These are phyloP conservation scores for Hypocryptadius cinnamomeus DNA, from an alignment of 2,113 vertebrate species.

Conservation along the genomic window DNA sequence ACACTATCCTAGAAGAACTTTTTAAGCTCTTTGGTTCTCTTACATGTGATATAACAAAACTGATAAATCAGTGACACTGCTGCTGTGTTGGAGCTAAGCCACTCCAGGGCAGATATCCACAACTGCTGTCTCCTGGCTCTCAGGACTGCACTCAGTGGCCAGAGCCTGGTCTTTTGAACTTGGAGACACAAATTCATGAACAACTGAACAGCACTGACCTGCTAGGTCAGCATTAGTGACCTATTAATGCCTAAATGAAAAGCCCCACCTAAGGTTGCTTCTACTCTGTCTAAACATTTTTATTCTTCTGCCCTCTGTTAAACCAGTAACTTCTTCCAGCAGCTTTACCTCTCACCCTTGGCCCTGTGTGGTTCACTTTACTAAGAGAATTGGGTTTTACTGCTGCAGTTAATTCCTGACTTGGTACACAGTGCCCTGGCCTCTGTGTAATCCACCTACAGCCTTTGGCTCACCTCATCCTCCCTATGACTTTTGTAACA, in stretches of 20 bases:
- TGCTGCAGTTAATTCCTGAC: not conserved
- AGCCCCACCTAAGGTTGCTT: not conserved
- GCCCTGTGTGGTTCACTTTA: not conserved
- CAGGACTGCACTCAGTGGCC: not conserved
- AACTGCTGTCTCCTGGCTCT: too few relatives aligned
- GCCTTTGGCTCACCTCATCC: not conserved
- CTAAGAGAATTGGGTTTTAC: not conserved
- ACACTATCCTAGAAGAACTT: not conserved
- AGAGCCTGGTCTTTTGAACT: not conserved
- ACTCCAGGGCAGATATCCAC: not conserved
- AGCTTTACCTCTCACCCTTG: not conserved
- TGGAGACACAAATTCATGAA: not conserved
- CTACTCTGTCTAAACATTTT: not conserved
- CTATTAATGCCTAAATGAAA: not conserved
- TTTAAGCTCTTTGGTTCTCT: not conserved
- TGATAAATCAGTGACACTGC: not conserved
- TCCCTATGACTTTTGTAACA: not conserved
- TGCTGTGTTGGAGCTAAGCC: not conserved
- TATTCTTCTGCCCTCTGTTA: not conserved
- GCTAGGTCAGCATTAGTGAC: not conserved
- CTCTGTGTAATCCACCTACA: not conserved
- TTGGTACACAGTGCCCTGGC: not conserved
- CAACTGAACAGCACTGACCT: not conserved
- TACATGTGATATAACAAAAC: not conserved
- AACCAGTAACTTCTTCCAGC: not conserved